Conservation (phyloP, 2,797 vertebrate genomes). For the Clamator glandarius region DNA sequence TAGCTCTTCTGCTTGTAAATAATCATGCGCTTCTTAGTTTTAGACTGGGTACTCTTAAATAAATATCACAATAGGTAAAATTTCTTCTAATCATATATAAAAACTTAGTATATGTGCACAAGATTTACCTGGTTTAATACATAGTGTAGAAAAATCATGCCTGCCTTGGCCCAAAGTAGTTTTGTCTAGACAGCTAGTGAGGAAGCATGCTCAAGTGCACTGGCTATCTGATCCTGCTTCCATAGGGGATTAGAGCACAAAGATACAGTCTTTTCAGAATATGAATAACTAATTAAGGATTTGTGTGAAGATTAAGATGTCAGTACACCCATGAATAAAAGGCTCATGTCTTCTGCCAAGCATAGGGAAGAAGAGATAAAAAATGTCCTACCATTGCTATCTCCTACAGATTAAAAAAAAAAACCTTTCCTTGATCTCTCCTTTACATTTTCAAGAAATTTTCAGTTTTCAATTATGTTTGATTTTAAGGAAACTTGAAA, state of each 20-base stretch:
- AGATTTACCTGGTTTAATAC: background rate
- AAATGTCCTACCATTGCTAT: background rate
- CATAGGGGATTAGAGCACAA: background rate
- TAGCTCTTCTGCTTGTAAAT: background rate
- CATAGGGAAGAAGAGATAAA: background rate
- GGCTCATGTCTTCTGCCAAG: background rate
- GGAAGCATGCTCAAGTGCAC: background rate
- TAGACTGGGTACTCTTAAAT: background rate
- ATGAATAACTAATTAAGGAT: background rate
- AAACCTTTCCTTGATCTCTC: background rate
- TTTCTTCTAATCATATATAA: background rate
- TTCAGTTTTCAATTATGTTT: background rate
- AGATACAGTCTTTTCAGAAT: background rate
- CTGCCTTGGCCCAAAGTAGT: background rate
- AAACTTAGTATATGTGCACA: background rate
- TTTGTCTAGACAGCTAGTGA: background rate
- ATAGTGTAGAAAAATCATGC: background rate
- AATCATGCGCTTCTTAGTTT: background rate
- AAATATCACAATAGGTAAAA: background rate
- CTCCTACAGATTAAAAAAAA: background rate
- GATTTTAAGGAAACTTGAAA: background rate
- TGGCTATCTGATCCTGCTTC: background rate
- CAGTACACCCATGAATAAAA: background rate
- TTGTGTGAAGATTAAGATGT: background rate
- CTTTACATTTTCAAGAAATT: background rate